phyloP scores from a whole-genome alignment of 2,888 invertebrate species.

The Chrysolina americana region DNA sequence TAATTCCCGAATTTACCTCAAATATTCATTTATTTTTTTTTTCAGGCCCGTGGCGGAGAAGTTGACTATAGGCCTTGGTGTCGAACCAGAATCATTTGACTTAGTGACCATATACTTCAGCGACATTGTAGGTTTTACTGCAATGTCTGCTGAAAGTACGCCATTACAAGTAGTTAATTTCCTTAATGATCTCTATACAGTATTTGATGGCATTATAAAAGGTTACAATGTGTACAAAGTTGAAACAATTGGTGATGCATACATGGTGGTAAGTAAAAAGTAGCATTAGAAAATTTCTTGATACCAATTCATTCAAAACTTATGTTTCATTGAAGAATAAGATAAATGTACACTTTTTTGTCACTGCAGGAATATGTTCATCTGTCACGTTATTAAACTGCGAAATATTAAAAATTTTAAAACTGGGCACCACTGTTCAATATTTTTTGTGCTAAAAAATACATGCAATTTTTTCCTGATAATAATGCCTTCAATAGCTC shows the following conservation, averaged over 20 bases:
- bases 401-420: no score
- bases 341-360: no score
- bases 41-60: slow-evolving; percentile 88
- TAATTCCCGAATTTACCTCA: no score
- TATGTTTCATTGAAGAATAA: no score
- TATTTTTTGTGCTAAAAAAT: no score
- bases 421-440: no score
- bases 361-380: no score
- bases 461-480: no score
- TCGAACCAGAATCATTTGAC: slow-evolving; percentile 94
- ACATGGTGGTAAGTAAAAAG: slow-evolving; percentile 77
- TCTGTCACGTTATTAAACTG: no score
- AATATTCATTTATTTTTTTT: slow-evolving; percentile 42
- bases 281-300: not conserved
- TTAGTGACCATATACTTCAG: slow-evolving; percentile 97
- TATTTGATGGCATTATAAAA: slow-evolving; percentile 96
- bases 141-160: slow-evolving; percentile 95
- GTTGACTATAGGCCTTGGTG: slow-evolving; percentile 89
- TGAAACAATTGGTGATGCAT: slow-evolving; percentile 92
- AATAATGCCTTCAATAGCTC: no score
- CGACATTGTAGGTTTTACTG: slow-evolving; percentile 97
- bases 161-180: slow-evolving; percentile 93
- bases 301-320: not conserved
- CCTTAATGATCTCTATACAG: slow-evolving; percentile 96
- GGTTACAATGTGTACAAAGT: slow-evolving; percentile 99